phyloP scores from a whole-genome alignment of 2,797 vertebrate genomes.

The Chrysolophus pictus region DNA sequence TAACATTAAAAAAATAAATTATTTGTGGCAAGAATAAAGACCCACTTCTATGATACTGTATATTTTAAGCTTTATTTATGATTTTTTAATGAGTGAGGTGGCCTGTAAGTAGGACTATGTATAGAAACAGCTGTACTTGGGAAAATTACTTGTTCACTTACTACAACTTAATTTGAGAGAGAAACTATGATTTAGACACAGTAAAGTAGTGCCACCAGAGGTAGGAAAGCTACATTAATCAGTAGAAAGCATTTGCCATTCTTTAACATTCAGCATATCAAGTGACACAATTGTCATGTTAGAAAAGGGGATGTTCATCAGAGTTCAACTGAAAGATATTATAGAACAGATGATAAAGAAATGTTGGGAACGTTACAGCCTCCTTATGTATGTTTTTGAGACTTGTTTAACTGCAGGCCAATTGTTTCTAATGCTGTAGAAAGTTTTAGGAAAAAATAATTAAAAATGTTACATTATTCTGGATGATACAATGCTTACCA shows the following conservation, averaged over 20 bases:
- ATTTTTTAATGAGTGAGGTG: background rate
- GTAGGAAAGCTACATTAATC: background rate
- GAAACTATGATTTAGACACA: background rate
- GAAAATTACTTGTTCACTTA: background rate
- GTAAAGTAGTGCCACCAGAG: background rate
- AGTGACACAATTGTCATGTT: background rate
- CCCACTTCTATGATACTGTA: slow-evolving; percentile 41
- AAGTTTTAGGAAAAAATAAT: background rate
- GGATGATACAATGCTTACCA: background rate
- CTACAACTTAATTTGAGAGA: background rate
- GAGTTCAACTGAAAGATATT: background rate
- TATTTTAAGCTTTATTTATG: slow-evolving; percentile 59
- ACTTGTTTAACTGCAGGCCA: background rate
- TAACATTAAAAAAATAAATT: slow-evolving; percentile 66
- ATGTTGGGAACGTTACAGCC: background rate
- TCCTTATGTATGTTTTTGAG: background rate
- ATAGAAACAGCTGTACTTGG: background rate
- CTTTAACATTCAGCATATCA: rapidly evolving
- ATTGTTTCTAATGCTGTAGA: background rate
- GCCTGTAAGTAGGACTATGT: background rate
- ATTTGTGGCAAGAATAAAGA: slow-evolving; percentile 72
- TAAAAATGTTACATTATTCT: background rate
- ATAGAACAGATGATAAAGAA: background rate
- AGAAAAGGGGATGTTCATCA: background rate
- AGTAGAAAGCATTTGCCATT: background rate